Conservation (phyloP, 2,113 vertebrate species). For the Empidonax alnorum region DNA sequence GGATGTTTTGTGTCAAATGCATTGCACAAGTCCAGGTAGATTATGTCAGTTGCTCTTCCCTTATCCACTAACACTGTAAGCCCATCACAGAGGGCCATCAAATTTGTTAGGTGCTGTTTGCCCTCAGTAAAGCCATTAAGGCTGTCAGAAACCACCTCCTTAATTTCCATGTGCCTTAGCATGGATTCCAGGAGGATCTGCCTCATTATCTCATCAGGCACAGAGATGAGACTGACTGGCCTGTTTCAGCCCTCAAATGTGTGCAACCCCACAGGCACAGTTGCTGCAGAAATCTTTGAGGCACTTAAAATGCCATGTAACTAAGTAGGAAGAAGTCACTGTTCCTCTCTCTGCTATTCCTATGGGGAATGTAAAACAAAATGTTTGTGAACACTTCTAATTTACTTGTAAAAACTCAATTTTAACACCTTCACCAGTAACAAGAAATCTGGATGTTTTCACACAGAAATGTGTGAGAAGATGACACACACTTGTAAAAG, state of each 20-base stretch:
- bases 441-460: not conserved
- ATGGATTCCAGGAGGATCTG: not conserved
- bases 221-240: not conserved
- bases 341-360: not conserved
- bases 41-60: not conserved
- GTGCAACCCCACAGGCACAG: fast-evolving
- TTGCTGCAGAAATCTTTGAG: not conserved
- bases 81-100: not conserved
- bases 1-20: not conserved
- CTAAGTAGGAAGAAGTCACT: not conserved
- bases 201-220: not conserved
- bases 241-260: not conserved
- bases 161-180: not conserved
- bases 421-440: not conserved
- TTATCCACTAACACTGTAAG: not conserved
- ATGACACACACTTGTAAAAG: not conserved
- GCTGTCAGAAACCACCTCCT: not conserved
- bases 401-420: not conserved
- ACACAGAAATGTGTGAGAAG: not conserved
- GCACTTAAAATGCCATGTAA: not conserved
- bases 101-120: not conserved
- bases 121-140: not conserved
- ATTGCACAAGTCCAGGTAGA: not conserved
- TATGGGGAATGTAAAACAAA: not conserved
- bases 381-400: not conserved